Percentiles rank a stretch among this genome's conserved stretches.
phyloP scores from a whole-genome alignment of 2,113 vertebrate species.

The Crotalus tigris region DNA sequence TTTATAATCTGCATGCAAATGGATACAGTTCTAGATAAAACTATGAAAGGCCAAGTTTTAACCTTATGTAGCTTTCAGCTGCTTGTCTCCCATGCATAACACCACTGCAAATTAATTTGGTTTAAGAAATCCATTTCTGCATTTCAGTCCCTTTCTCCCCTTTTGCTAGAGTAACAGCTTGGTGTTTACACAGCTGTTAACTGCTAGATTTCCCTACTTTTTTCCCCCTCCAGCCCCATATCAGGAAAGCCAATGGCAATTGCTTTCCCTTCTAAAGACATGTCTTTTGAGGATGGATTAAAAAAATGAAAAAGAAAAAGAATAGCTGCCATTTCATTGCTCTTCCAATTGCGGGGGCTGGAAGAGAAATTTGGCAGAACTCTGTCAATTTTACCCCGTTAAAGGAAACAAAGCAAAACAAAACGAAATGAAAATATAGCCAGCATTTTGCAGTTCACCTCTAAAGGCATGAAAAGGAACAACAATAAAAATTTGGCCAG shows the following conservation, averaged over 20 bases:
- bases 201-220: not conserved
- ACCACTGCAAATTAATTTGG: not conserved
- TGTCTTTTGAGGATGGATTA: not conserved
- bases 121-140: not conserved
- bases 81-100: not conserved
- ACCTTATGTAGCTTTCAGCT: not conserved
- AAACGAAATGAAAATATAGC: not conserved
- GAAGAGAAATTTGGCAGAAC: not conserved
- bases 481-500: not conserved
- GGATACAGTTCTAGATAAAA: not conserved
- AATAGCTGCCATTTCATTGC: not conserved
- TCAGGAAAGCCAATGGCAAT: not conserved
- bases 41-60: not conserved
- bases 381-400: not conserved
- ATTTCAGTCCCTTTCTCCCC: not conserved
- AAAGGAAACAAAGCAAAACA: not conserved
- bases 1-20: not conserved
- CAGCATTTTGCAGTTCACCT: not conserved
- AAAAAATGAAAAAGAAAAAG: not conserved
- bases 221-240: not conserved
- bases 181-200: not conserved
- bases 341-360: not conserved
- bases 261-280: not conserved
- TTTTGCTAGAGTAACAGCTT: not conserved
- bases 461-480: not conserved